A percentile compares a stretch with the other conserved stretches of the same genome.
Evolutionary conservation across 64 coral and sea anemone genomes (phyloP).

Genomic region (Anthopleura sola): DNA sequence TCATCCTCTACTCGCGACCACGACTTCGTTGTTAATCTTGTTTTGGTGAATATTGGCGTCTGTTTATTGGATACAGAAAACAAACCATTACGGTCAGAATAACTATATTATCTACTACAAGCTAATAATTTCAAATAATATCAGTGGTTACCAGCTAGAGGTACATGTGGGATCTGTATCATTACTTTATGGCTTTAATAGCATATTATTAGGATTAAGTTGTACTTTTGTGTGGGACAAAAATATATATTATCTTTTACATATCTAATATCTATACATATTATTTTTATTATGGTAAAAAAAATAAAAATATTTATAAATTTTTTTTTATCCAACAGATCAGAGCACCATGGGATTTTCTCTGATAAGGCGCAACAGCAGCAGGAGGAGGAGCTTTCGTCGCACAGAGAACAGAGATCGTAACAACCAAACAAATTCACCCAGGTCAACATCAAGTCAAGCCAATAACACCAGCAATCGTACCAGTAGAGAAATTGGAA

Average conservation of each 20-base stretch:
- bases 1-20: neutral
- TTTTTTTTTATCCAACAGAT: neutral
- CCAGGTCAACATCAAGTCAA: constrained; percentile 31
- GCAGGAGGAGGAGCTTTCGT: constrained; percentile 72
- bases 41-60: neutral
- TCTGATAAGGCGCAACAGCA: constrained; percentile 79
- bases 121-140: neutral
- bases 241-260: no score
- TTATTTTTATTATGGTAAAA: no score
- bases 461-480: constrained; percentile 42
- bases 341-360: constrained; percentile 64
- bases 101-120: neutral
- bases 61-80: neutral
- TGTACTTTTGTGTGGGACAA: no score
- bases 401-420: constrained; percentile 68
- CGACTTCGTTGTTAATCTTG: neutral
- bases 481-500: constrained; percentile 66
- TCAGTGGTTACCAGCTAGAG: neutral
- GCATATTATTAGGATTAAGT: no score
- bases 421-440: constrained; percentile 20
- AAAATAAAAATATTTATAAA: neutral
- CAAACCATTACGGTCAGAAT: neutral
- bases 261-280: no score
- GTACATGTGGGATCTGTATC: no score
- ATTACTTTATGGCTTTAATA: neutral